phyloP scores from a whole-genome alignment of 2,797 vertebrate genomes.

The Podargus strigoides region DNA sequence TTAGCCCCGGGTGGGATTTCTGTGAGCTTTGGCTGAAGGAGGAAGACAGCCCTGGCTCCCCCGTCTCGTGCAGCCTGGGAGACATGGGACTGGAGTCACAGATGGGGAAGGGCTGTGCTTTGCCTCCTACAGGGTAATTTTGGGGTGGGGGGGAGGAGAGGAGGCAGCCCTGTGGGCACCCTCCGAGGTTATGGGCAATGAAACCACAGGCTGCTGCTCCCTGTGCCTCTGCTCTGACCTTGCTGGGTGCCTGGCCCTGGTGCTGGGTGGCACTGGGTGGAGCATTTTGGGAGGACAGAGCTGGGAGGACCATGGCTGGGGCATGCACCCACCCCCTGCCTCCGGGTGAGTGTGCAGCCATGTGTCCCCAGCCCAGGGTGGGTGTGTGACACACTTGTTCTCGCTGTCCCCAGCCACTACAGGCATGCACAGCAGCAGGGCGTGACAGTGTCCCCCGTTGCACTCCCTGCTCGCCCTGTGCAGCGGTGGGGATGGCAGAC shows the following conservation, averaged over 20 bases:
- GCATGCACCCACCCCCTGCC: not conserved
- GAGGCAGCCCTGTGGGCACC: not conserved
- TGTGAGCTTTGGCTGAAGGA: not conserved
- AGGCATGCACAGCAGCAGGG: accelerated
- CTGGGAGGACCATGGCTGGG: no score
- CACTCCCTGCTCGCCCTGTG: no score
- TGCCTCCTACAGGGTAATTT: not conserved
- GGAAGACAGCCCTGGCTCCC: not conserved
- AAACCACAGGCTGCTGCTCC: not conserved
- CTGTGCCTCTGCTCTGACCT: not conserved
- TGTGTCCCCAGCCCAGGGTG: not conserved
- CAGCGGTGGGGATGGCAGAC: not conserved
- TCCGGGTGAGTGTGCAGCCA: accelerated
- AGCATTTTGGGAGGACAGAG: not conserved
- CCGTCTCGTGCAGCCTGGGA: accelerated
- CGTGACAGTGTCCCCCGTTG: accelerated
- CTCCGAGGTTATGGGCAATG: not conserved
- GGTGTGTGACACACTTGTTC: accelerated
- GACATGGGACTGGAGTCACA: accelerated
- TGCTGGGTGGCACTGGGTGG: no score
- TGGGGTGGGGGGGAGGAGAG: no score
- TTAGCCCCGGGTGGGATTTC: not conserved
- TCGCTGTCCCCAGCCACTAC: accelerated
- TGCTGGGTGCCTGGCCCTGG: accelerated
- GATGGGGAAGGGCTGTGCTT: not conserved